Conservation (phyloP, 1,140 invertebrate genomes). For the Lasioglossum albipes region DNA sequence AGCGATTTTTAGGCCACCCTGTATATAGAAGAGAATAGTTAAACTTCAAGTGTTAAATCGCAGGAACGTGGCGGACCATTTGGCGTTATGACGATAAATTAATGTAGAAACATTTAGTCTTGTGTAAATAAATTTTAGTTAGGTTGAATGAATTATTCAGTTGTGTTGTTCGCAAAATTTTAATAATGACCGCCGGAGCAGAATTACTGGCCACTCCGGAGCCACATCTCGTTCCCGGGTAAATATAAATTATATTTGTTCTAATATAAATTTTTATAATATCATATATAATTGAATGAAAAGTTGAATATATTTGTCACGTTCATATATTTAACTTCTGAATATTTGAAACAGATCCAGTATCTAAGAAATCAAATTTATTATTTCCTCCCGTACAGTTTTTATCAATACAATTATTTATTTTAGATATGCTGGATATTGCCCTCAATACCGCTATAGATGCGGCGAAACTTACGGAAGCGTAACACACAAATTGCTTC, state of each 20-base stretch:
- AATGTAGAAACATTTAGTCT: neutral
- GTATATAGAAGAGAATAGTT: neutral
- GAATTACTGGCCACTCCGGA: conserved; percentile 78
- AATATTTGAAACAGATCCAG: no score
- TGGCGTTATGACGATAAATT: conserved; percentile 28
- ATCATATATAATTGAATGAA: no score
- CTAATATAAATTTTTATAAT: no score
- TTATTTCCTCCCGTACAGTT: neutral
- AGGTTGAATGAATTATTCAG: neutral
- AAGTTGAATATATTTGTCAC: no score
- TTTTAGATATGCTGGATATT: conserved; percentile 86
- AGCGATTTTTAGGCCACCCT: no score
- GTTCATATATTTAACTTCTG: no score
- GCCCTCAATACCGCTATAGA: conserved; percentile 85
- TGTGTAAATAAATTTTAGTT: conserved; percentile 35
- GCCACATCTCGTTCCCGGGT: conserved; percentile 83
- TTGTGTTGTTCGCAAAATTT: conserved; percentile 15
- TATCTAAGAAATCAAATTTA: neutral
- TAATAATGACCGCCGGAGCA: conserved; percentile 58
- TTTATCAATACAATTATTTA: conserved; percentile 15
- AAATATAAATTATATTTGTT: conserved; percentile 45
- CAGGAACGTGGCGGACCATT: neutral
- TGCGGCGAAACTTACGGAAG: conserved; percentile 86
- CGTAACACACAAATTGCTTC: conserved; percentile 85
- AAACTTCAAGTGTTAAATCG: conserved; percentile 13